phyloP scores from a whole-genome alignment of 2,888 invertebrate species.

The Campoplex capitator region DNA sequence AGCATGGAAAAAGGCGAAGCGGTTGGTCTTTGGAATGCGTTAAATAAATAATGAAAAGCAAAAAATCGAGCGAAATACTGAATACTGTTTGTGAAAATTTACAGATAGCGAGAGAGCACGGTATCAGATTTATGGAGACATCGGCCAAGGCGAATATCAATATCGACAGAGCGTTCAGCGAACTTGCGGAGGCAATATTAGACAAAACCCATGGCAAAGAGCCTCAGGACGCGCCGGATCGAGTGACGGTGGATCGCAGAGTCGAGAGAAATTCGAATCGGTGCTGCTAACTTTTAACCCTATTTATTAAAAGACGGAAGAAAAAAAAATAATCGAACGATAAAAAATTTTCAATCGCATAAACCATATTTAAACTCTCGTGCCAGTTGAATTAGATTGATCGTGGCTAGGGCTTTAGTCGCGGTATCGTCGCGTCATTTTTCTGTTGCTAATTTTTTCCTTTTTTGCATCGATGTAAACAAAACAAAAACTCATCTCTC shows the following conservation, averaged over 20 bases:
- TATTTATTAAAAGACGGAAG: slow-evolving; percentile 64
- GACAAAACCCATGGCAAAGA: slow-evolving; percentile 95
- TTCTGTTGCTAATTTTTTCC: slow-evolving; percentile 69
- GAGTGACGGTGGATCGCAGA: slow-evolving; percentile 91
- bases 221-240: slow-evolving; percentile 90
- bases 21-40: slow-evolving; percentile 87
- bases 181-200: slow-evolving; percentile 97
- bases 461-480: slow-evolving; percentile 68
- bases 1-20: slow-evolving; percentile 96
- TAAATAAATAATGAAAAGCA: not conserved
- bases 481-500: not conserved
- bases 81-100: not conserved
- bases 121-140: slow-evolving; percentile 98
- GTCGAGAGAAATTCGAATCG: slow-evolving; percentile 88
- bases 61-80: not conserved
- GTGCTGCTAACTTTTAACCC: slow-evolving; percentile 85
- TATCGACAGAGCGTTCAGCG: slow-evolving; percentile 97
- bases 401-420: slow-evolving; percentile 78
- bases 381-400: slow-evolving; percentile 78
- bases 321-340: slow-evolving; percentile 53
- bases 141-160: slow-evolving; percentile 99
- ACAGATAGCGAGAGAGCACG: slow-evolving; percentile 97
- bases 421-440: slow-evolving; percentile 62
- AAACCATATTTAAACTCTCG: slow-evolving; percentile 75
- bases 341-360: slow-evolving; percentile 18